Conservation (phyloP, 2,113 vertebrate genomes). For the Chloropsis cyanopogon region DNA sequence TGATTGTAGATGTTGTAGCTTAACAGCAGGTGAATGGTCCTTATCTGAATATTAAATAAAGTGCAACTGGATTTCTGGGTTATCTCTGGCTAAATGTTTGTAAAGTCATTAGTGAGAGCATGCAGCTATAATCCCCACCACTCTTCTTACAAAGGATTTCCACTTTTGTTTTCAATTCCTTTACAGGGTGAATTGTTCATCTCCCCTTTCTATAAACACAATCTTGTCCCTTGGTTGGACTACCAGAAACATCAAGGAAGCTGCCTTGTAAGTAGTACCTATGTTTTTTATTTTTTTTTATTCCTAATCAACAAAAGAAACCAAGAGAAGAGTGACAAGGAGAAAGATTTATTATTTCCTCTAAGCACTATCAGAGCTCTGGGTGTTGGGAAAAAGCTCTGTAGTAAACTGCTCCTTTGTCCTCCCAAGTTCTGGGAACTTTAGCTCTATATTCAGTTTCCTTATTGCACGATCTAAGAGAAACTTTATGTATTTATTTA, state of each 20-base stretch:
- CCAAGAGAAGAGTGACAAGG: background rate
- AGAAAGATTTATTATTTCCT: slow-evolving; percentile 38
- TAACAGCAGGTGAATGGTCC: slow-evolving; percentile 71
- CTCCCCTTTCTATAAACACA: background rate
- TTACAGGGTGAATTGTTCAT: slow-evolving; percentile 16
- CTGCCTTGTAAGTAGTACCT: background rate
- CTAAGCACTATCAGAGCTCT: background rate
- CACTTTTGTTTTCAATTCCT: slow-evolving; percentile 33
- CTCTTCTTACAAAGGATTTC: slow-evolving; percentile 34
- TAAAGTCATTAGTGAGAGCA: slow-evolving; percentile 53
- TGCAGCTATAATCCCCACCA: slow-evolving; percentile 16
- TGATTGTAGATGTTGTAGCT: slow-evolving; percentile 70
- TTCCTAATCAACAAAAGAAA: slow-evolving; percentile 6
- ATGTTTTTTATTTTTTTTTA: background rate
- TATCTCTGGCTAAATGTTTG: slow-evolving; percentile 58
- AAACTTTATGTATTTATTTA: background rate
- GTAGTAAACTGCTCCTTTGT: slow-evolving; percentile 22
- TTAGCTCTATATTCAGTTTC: background rate
- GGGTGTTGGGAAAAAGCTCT: background rate
- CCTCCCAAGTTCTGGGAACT: slow-evolving; percentile 7
- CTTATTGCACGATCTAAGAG: background rate
- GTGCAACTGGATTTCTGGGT: slow-evolving; percentile 61
- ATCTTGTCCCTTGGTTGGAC: background rate
- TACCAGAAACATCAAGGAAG: slow-evolving; percentile 27
- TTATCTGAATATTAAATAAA: slow-evolving; percentile 74